Percentiles rank a stretch among this genome's conserved stretches.
Evolutionary conservation across 2,113 vertebrate genomes (phyloP).

Genomic region (Grus americana): DNA sequence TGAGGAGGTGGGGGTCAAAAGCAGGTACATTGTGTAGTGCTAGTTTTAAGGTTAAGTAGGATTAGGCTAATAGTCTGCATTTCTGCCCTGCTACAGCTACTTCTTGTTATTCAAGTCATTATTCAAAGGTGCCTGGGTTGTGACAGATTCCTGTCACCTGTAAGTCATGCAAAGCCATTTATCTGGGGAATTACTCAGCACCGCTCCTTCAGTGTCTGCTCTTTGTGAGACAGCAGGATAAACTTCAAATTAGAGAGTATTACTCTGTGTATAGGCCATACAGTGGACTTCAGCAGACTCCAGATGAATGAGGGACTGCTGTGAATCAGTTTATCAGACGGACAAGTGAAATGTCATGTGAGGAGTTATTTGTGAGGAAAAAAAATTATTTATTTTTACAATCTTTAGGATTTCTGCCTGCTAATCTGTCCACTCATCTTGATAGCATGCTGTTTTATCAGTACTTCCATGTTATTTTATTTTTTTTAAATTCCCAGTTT

Average conservation of each 20-base stretch:
- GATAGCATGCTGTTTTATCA: not conserved
- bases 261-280: not conserved
- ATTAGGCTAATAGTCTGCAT: not conserved
- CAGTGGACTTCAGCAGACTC: not conserved
- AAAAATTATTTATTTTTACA: not conserved
- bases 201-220: not conserved
- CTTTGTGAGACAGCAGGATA: not conserved
- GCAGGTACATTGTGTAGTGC: not conserved
- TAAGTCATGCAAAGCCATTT: not conserved
- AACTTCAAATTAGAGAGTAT: not conserved
- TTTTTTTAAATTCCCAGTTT: not conserved
- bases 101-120: not conserved
- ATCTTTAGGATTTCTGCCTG: not conserved
- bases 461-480: accelerated
- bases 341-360: not conserved
- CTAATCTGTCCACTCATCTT: not conserved
- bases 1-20: not conserved
- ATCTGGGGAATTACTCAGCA: not conserved
- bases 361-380: not conserved
- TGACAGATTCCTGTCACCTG: not conserved
- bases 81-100: not conserved
- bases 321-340: not conserved
- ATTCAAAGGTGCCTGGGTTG: not conserved
- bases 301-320: not conserved
- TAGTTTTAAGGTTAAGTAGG: not conserved